phyloP scores from a whole-genome alignment of 1,140 invertebrate species.

The Harlomillsia oculata region DNA sequence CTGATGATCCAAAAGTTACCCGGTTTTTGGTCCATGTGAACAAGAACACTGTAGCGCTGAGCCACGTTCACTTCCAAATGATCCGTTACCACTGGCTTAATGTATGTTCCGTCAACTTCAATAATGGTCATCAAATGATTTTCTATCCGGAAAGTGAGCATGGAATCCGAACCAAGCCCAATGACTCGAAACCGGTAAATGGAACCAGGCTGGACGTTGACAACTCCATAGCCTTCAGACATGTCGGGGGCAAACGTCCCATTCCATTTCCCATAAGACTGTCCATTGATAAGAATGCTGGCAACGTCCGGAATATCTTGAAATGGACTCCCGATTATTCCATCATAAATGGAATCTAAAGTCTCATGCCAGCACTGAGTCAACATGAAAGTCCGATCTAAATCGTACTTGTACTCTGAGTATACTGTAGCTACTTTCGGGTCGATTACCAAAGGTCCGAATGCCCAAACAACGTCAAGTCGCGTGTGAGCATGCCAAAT shows the following conservation, averaged over 20 bases:
- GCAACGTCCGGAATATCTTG: conserved; percentile 12
- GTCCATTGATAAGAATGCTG: conserved; percentile 19
- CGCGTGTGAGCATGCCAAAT: conserved; percentile 25
- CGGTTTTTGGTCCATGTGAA: conserved; percentile 18
- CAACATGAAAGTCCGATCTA: conserved; percentile 11
- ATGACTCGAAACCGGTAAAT: conserved; percentile 22
- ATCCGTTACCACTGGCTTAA: conserved; percentile 6
- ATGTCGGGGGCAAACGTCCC: neutral
- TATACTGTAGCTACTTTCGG: neutral
- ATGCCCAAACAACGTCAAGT: conserved; percentile 16
- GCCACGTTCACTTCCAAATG: conserved; percentile 24
- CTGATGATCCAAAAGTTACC: conserved; percentile 19
- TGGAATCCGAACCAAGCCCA: conserved; percentile 13
- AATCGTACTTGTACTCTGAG: neutral
- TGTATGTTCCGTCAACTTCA: conserved; percentile 22
- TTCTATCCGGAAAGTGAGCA: conserved; percentile 10
- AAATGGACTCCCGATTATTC: neutral
- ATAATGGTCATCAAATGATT: conserved; percentile 9
- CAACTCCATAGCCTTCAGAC: conserved; percentile 9
- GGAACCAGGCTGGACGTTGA: neutral
- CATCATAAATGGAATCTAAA: neutral
- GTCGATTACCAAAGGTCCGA: conserved; percentile 20
- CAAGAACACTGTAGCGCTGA: conserved; percentile 18
- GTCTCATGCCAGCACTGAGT: conserved; percentile 18
- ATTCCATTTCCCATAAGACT: conserved; percentile 12